A percentile compares a stretch with the other conserved stretches of the same genome.
These are phyloP conservation scores for Sthenelais limicola DNA, from an alignment of 2,888 invertebrate species.

Conservation along the genomic window DNA sequence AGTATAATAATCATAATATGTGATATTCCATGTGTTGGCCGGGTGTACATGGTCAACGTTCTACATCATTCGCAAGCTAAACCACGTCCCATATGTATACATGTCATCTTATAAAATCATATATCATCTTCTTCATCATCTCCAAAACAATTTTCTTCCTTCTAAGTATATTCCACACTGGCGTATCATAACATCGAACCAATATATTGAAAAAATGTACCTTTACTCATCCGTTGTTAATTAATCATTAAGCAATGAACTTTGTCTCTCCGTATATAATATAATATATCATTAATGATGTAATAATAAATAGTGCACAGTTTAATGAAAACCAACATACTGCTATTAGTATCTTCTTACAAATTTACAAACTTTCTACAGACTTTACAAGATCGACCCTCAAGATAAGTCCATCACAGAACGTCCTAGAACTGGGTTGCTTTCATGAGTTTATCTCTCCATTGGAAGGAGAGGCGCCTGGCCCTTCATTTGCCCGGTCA, in stretches of 20 bases:
- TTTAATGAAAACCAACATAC: conserved; percentile 1
- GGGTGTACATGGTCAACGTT: too few relatives aligned
- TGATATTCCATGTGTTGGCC: too few relatives aligned
- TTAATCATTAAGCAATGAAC: too few relatives aligned
- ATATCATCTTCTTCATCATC: too few relatives aligned
- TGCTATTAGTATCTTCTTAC: conserved; percentile 22
- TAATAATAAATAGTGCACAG: background rate
- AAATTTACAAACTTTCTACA: conserved; percentile 23
- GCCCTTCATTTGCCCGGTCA: background rate
- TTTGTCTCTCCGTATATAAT: too few relatives aligned
- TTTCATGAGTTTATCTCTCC: conserved; percentile 33
- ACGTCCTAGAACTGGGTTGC: background rate
- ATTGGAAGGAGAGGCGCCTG: conserved; percentile 21
- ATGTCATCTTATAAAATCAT: too few relatives aligned
- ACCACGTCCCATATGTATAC: too few relatives aligned
- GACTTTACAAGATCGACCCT: conserved; percentile 7
- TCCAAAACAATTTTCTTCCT: background rate
- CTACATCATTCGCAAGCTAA: too few relatives aligned
- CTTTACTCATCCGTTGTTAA: too few relatives aligned
- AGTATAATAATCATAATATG: too few relatives aligned
- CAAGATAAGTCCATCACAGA: conserved; percentile 39
- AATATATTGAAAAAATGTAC: too few relatives aligned
- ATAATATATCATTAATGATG: too few relatives aligned
- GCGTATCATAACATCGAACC: background rate
- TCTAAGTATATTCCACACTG: background rate